Evolutionary conservation across 2,797 vertebrate species (phyloP).

Genomic region (Odontamblyopus lacepedii): DNA sequence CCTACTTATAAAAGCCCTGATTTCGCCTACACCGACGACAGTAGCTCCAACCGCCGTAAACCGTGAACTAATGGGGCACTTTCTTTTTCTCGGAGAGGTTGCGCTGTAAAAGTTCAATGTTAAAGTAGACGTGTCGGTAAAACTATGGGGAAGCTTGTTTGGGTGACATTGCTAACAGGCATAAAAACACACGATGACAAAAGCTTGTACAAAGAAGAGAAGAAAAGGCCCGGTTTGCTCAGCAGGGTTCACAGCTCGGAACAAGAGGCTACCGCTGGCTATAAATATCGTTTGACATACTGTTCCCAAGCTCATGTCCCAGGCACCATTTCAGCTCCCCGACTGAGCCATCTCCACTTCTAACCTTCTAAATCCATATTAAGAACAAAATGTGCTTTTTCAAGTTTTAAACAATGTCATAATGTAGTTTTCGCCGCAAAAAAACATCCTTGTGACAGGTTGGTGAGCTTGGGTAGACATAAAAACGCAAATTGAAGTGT

Average conservation of each 20-base stretch:
- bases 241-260: slow-evolving; percentile 35
- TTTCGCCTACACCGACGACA: not conserved
- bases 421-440: not conserved
- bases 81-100: not conserved
- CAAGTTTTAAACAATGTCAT: not conserved
- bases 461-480: too few species aligned
- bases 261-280: slow-evolving; percentile 27
- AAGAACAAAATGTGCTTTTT: not conserved
- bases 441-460: not conserved
- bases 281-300: slow-evolving; percentile 50
- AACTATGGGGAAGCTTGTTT: slow-evolving; percentile 18
- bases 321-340: slow-evolving; percentile 17
- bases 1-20: not conserved
- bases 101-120: slow-evolving; percentile 4
- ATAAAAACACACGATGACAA: slow-evolving; percentile 20
- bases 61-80: not conserved
- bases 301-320: slow-evolving; percentile 36
- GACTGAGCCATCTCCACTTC: slow-evolving; percentile 25
- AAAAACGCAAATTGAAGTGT: not conserved
- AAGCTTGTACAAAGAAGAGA: slow-evolving; percentile 20
- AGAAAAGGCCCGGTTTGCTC: slow-evolving; percentile 35
- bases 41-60: not conserved
- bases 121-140: slow-evolving; percentile 14
- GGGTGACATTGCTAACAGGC: slow-evolving; percentile 24
- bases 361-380: slow-evolving; percentile 21